Evolutionary conservation across 2,797 vertebrate species (phyloP).

Genomic region (Taeniopygia guttata): DNA sequence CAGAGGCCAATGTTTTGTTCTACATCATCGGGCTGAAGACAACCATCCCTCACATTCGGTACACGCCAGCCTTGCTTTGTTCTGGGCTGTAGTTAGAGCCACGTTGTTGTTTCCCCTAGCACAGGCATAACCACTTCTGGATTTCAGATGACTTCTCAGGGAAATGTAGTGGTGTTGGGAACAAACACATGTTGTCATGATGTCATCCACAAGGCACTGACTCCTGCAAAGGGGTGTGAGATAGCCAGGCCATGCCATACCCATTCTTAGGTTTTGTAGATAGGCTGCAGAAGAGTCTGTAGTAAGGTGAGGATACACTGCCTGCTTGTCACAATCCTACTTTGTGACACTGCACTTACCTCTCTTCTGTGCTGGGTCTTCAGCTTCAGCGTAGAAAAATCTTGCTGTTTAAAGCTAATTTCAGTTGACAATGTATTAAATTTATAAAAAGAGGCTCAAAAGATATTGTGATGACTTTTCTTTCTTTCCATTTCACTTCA

Average conservation of each 20-base stretch:
- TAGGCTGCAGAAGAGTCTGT: neutral
- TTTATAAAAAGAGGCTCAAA: neutral
- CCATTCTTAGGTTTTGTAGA: neutral
- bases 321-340: neutral
- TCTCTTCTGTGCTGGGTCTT: neutral
- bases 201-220: neutral
- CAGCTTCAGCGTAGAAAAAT: neutral
- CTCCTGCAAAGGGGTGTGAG: neutral
- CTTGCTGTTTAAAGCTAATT: neutral
- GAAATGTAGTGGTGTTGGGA: neutral
- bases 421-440: neutral
- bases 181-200: accelerated
- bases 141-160: neutral
- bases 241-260: neutral
- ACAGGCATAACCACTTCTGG: neutral
- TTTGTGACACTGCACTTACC: neutral
- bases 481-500: neutral
- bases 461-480: neutral
- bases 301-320: neutral
- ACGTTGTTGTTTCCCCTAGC: neutral
- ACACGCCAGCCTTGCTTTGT: neutral
- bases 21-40: slow-evolving; percentile 89
- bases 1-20: slow-evolving; percentile 84
- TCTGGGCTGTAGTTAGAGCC: neutral
- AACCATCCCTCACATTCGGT: slow-evolving; percentile 84